These are phyloP conservation scores for Lasioglossum baleicum DNA, from an alignment of 1,140 invertebrate genomes.

Conservation along the genomic window DNA sequence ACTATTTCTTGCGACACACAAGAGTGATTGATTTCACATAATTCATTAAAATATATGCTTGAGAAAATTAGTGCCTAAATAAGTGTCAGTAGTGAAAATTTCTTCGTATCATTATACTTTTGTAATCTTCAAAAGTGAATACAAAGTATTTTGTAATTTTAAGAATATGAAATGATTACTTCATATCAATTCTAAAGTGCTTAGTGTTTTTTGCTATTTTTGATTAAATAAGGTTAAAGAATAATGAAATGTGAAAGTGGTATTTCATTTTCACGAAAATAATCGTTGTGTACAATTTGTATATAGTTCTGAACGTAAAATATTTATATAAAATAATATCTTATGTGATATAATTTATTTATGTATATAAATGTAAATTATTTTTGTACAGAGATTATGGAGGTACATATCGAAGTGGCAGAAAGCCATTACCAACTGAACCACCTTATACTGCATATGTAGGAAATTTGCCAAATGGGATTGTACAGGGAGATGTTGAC, in stretches of 20 bases:
- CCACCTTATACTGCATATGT: slow-evolving; percentile 95
- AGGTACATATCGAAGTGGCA: slow-evolving; percentile 71
- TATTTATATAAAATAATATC: no score
- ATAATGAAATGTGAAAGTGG: no score
- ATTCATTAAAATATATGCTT: slow-evolving; percentile 1
- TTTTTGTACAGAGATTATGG: slow-evolving; percentile 74
- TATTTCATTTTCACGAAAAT: no score
- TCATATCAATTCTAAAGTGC: no score
- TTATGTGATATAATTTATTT: neutral
- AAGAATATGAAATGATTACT: no score
- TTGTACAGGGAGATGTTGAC: slow-evolving; percentile 96
- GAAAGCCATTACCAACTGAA: slow-evolving; percentile 90
- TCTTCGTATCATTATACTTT: no score
- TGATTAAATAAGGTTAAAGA: no score
- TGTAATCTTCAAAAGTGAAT: no score
- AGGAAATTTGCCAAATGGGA: slow-evolving; percentile 92
- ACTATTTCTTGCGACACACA: neutral
- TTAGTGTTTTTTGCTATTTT: no score
- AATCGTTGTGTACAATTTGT: no score
- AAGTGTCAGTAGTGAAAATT: no score
- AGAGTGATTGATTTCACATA: neutral
- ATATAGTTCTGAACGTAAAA: neutral
- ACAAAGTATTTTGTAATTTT: no score
- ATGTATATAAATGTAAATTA: neutral
- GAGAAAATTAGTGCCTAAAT: neutral